Base-by-base conservation (phyloP, 2,888 invertebrate genomes). In the Catocala nupta region DNA sequence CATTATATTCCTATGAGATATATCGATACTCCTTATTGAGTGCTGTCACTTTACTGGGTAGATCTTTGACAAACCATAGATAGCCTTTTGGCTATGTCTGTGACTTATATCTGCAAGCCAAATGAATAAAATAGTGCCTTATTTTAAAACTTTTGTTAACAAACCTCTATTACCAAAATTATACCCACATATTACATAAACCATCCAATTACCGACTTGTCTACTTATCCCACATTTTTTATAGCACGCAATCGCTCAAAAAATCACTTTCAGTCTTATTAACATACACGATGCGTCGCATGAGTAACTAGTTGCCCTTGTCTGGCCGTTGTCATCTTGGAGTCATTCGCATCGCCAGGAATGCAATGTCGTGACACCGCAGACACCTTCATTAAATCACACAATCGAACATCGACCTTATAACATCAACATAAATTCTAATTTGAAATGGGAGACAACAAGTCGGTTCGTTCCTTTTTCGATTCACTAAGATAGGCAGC, bases 341-440 rank as follows among this genome's bases (percentile, higher is more conserved):
- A 90, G 92, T 92, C 92, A 90, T 92, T 93, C 91, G 92, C 92
- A 89, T 88, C 86, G 87, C 80, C 84, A 78, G 92, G 92, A 91
- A 93, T 93, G 91, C 90, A 91, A 92, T 92, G 90, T 91, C 91
- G 85, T 88, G 91, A 89, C 91, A 89, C 85, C 81, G 73, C 73
- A 81, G 63, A 58, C 68, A 59, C 68, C 63, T 55, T 51, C 49
- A 51, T 63, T 73, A 67, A 13, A 59, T n/a, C 70, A 43, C 0
- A 25, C 68, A 79, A 64, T 0, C 60, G 3, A 85, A 50, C 68
- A 47, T 39, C 62, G 65, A 83, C 79, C 63, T 65, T 82, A 77
- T 2, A 0, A 0, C 0, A 3, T 11, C 0, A 0, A 0, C 1
- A 63, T 66, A 79, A 68, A 64, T 68, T 58, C 43, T 5, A 70